These are phyloP conservation scores for Baccha elongata DNA, from an alignment of 2,888 invertebrate genomes.

Conservation along the genomic window DNA sequence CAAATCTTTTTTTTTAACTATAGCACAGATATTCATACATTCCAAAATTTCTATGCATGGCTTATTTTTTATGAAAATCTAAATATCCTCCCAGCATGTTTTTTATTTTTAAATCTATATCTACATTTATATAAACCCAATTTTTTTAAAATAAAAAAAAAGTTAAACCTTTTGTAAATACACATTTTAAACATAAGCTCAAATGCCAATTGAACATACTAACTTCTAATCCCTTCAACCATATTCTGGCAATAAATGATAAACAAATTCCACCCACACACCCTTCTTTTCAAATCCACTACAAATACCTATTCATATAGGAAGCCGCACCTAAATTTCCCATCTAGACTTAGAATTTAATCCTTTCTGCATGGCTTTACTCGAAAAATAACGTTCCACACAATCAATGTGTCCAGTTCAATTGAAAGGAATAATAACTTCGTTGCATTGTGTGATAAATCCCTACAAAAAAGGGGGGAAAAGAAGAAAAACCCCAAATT, in stretches of 20 bases:
- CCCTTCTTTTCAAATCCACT: constrained; percentile 6
- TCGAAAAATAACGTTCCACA: neutral
- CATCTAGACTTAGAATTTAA: constrained; percentile 13
- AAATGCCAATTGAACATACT: neutral
- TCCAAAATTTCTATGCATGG: too few species aligned
- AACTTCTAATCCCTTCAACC: neutral
- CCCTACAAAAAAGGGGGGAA: neutral
- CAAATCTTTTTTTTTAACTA: too few species aligned
- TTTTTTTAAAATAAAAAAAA: neutral
- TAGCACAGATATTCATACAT: too few species aligned
- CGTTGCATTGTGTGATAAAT: constrained; percentile 24
- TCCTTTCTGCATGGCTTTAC: constrained; percentile 22
- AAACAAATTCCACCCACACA: neutral
- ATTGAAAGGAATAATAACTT: constrained; percentile 42
- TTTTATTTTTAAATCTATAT: too few species aligned
- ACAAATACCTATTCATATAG: too few species aligned
- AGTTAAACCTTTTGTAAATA: too few species aligned
- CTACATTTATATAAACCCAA: too few species aligned
- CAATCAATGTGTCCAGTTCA: constrained; percentile 23
- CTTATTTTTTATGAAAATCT: too few species aligned
- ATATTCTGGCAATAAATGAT: neutral
- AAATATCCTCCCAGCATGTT: too few species aligned
- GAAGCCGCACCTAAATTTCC: constrained; percentile 17
- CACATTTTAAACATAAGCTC: neutral
- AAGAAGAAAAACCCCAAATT: neutral